Evolutionary conservation across 1,140 invertebrate genomes (phyloP).

Genomic region (Phymastichus coffea): DNA sequence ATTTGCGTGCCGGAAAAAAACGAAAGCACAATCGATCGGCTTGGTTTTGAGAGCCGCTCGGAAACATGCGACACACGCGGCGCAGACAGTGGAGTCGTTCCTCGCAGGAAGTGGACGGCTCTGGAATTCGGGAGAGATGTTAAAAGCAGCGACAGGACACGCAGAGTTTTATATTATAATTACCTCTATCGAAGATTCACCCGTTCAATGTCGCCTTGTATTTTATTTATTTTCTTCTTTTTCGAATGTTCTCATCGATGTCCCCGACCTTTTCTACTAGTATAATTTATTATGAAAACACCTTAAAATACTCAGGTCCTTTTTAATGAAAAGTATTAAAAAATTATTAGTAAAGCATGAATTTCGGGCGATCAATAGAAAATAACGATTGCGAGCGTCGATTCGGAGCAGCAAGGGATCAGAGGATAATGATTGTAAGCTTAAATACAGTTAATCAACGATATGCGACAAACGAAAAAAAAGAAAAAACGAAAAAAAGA

Average conservation of each 20-base stretch:
- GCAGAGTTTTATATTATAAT: constrained; percentile 51
- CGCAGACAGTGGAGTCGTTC: constrained; percentile 37
- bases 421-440: no score
- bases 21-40: not conserved
- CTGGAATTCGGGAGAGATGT: constrained; percentile 39
- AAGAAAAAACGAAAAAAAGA: not conserved
- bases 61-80: constrained; percentile 22
- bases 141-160: constrained; percentile 39
- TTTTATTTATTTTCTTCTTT: not conserved
- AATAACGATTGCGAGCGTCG: no score
- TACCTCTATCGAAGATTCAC: constrained; percentile 39
- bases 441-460: no score
- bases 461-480: no score
- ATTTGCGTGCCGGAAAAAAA: not conserved
- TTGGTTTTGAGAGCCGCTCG: constrained; percentile 40
- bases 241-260: not conserved
- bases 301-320: no score
- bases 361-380: no score
- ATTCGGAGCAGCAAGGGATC: no score
- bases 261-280: not conserved
- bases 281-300: no score
- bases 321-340: no score
- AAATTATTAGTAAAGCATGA: no score
- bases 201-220: not conserved
- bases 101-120: constrained; percentile 36